phyloP scores from a whole-genome alignment of 2,888 invertebrate species.

The Pyrrhosoma nymphula region DNA sequence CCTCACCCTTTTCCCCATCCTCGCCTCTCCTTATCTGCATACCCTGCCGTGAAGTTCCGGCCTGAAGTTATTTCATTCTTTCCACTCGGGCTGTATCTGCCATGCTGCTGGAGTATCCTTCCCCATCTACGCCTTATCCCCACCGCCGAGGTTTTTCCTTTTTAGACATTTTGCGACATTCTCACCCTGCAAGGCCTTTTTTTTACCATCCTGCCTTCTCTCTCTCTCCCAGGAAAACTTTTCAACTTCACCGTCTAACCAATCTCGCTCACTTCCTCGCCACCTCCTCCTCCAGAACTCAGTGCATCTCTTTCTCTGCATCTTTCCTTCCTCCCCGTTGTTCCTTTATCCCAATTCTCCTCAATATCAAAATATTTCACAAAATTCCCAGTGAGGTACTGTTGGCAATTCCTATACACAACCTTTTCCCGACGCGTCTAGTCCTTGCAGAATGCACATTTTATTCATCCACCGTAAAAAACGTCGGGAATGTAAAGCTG shows the following conservation, averaged over 20 bases:
- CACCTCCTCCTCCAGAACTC: not conserved
- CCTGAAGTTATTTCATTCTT: slow-evolving; percentile 28
- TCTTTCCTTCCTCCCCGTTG: not conserved
- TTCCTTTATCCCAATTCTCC: not conserved
- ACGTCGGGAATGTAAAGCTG: no score
- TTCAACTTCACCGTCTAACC: slow-evolving; percentile 48
- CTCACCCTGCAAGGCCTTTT: slow-evolving; percentile 41
- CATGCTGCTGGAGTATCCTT: not conserved
- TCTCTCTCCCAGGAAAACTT: not conserved
- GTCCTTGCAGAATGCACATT: not conserved
- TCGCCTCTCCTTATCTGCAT: slow-evolving; percentile 17
- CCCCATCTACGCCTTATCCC: not conserved
- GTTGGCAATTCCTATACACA: not conserved
- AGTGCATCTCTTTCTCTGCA: not conserved
- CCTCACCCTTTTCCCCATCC: not conserved
- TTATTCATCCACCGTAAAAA: no score
- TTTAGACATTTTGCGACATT: slow-evolving; percentile 60
- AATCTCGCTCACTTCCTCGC: not conserved
- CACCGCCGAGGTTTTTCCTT: slow-evolving; percentile 3
- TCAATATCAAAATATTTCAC: not conserved
- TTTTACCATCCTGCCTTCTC: not conserved
- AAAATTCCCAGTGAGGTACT: not conserved
- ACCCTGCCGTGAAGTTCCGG: slow-evolving; percentile 3
- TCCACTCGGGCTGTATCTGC: slow-evolving; percentile 13
- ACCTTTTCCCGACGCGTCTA: not conserved